Percentiles rank a stretch among this genome's conserved stretches.
Conservation (phyloP, 2,888 invertebrate genomes). For the Lycophotia porphyrea region DNA sequence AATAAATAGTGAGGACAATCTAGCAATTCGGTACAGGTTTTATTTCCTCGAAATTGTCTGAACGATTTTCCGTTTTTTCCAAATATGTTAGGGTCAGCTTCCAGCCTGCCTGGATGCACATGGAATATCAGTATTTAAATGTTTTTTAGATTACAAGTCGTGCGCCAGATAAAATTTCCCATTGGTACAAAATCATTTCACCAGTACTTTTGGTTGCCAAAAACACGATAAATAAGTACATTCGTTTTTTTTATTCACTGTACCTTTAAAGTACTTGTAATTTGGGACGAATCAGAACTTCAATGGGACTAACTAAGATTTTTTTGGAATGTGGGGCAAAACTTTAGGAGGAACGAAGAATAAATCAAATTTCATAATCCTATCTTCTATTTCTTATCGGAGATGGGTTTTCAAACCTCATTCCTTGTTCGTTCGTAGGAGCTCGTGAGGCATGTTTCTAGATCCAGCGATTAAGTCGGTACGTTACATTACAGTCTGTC, state of each 20-base stretch:
- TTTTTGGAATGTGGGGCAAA: too few relatives aligned
- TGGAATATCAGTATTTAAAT: neutral
- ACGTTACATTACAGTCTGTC: neutral
- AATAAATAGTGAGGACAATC: constrained; percentile 4
- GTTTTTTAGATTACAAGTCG: too few relatives aligned
- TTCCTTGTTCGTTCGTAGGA: neutral
- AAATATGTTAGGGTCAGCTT: neutral
- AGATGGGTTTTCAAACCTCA: neutral
- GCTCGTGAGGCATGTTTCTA: neutral
- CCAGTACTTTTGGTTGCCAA: too few relatives aligned
- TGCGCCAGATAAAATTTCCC: too few relatives aligned
- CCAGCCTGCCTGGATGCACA: neutral
- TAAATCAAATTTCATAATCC: too few relatives aligned
- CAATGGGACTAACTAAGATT: too few relatives aligned
- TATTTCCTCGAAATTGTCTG: neutral
- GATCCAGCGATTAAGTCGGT: neutral
- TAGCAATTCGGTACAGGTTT: neutral
- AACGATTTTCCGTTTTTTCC: neutral
- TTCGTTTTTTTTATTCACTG: too few relatives aligned
- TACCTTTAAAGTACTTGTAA: too few relatives aligned
- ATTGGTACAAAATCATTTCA: too few relatives aligned
- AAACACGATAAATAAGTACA: too few relatives aligned
- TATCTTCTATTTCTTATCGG: neutral
- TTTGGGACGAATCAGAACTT: too few relatives aligned
- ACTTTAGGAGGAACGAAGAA: too few relatives aligned